phyloP scores from a whole-genome alignment of 2,888 invertebrate genomes.

The Andrena fulva region DNA sequence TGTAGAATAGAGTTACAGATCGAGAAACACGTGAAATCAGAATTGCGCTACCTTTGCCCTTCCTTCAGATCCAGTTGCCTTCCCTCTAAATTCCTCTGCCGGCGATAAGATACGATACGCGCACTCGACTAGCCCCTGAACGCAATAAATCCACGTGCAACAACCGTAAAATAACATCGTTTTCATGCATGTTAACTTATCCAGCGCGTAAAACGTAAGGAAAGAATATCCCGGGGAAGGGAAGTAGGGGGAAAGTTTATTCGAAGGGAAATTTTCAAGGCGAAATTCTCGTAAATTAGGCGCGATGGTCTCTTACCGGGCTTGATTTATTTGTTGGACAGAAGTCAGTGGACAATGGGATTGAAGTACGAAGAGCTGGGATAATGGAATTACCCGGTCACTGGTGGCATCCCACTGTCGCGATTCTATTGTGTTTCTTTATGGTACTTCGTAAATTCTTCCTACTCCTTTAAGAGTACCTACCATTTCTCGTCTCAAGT shows the following conservation, averaged over 20 bases:
- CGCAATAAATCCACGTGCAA: slow-evolving; percentile 19
- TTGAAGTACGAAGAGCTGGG: not conserved
- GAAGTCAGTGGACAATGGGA: slow-evolving; percentile 7
- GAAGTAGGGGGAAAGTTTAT: not conserved
- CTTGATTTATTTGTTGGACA: slow-evolving; percentile 18
- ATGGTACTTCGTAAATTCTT: not conserved
- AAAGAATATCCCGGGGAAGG: not conserved
- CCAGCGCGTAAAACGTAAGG: not conserved
- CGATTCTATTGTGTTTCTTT: not conserved
- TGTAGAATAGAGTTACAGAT: not conserved
- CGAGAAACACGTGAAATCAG: not conserved
- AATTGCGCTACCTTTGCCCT: not conserved
- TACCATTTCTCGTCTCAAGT: not conserved
- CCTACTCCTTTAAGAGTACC: not conserved
- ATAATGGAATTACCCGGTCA: slow-evolving; percentile 14
- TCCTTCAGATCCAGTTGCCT: not conserved
- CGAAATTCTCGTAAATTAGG: slow-evolving; percentile 26
- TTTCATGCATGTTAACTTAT: slow-evolving; percentile 30
- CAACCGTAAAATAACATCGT: slow-evolving; percentile 39
- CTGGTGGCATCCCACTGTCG: slow-evolving; percentile 5
- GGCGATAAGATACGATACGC: slow-evolving; percentile 27
- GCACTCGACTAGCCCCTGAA: not conserved
- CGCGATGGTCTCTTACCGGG: not conserved
- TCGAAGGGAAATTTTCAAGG: not conserved
- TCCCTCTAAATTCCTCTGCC: slow-evolving; percentile 14